phyloP scores from a whole-genome alignment of 2,797 vertebrate genomes.

The Hapalemur alaotrensis region DNA sequence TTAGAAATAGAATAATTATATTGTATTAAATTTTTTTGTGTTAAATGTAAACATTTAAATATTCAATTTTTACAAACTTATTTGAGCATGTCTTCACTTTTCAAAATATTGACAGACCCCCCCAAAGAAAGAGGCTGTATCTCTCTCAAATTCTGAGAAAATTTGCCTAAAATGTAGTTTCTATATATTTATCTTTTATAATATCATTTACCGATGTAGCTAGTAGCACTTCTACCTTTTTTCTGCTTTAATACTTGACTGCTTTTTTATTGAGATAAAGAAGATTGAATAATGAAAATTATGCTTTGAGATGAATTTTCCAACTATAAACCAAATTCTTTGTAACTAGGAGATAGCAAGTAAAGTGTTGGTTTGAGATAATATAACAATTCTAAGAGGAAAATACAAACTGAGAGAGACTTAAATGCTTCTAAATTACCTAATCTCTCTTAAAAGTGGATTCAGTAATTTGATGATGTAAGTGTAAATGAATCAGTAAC shows the following conservation, averaged over 20 bases:
- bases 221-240: neutral
- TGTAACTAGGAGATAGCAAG: neutral
- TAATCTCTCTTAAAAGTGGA: neutral
- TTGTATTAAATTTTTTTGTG: neutral
- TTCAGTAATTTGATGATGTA: slow-evolving; percentile 7
- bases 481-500: slow-evolving; percentile 9
- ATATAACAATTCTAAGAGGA: neutral
- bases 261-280: neutral
- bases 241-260: neutral
- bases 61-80: neutral
- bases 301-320: neutral
- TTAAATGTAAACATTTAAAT: neutral
- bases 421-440: neutral
- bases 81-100: neutral
- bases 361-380: neutral
- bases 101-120: neutral
- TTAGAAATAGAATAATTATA: neutral
- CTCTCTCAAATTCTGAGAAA: neutral
- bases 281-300: neutral
- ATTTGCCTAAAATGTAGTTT: neutral
- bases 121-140: neutral
- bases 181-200: neutral
- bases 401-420: neutral
- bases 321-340: neutral
- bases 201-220: neutral